Evolutionary conservation across 2,797 vertebrate species (phyloP), one percentile per base, ranked within the genome.

Genomic region (Chromobotia macracanthus): DNA sequence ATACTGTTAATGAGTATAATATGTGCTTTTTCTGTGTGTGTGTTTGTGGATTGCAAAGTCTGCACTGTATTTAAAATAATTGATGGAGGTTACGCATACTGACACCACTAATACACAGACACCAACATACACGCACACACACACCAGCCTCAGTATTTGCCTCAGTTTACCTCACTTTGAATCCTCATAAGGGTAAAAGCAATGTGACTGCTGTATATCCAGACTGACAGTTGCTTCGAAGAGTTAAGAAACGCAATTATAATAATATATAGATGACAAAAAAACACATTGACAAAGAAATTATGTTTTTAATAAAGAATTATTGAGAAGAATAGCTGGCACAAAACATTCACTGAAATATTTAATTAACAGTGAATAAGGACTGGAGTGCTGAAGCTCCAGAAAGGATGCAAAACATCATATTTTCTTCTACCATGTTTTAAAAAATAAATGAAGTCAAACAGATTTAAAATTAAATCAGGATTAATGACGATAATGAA

Each of bases 241-340:
- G 13, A 50, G 16, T 50, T 50, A 5, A 50, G 15, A 50, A 69
- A n/a, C 35, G 58, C 51, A 60, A 68, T 38, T 38, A 46, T 5
- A 7, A n/a, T n/a, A n/a, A n/a, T n/a, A n/a, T n/a, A n/a, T n/a
- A n/a, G n/a, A n/a, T n/a, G n/a, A n/a, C n/a, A n/a, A n/a, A n/a
- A n/a, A n/a, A n/a, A n/a, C n/a, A n/a, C n/a, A n/a, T n/a, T n/a
- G n/a, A n/a, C n/a, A n/a, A n/a, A n/a, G n/a, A n/a, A n/a, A n/a
- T n/a, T 31, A 58, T 56, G 41, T 65, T 72, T 66, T 75, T 79
- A 63, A 80, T n/a, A n/a, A n/a, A n/a, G n/a, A n/a, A n/a, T n/a
- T n/a, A n/a, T n/a, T n/a, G n/a, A n/a, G n/a, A n/a, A n/a, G n/a
- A n/a, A n/a, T n/a, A n/a, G n/a, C n/a, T n/a, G n/a, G n/a, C n/a